Conservation (phyloP, 2,888 invertebrate species). For the Tyria jacobaeae region DNA sequence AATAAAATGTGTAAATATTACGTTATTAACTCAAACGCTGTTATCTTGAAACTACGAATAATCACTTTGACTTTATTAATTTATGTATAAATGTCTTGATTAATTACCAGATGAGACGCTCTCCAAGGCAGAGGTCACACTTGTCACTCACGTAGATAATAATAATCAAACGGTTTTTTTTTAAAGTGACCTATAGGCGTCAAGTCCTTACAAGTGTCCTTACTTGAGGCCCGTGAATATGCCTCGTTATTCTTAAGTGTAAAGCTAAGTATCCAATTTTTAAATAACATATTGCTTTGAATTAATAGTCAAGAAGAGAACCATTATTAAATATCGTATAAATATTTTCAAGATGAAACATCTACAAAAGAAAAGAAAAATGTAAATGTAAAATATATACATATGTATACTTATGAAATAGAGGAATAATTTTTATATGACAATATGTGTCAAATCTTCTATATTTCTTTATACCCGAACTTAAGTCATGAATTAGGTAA, state of each 20-base stretch:
- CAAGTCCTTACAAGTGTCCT: neutral
- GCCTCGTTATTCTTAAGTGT: neutral
- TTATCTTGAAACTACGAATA: no score
- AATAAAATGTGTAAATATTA: no score
- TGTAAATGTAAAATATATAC: no score
- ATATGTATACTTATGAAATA: no score
- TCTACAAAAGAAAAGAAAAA: no score
- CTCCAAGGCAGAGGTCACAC: neutral
- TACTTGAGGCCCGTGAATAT: neutral
- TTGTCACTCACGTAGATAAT: conserved; percentile 7
- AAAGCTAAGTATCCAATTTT: neutral
- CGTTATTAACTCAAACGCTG: no score
- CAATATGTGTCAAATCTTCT: no score
- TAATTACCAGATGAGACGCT: neutral
- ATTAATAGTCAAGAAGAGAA: neutral
- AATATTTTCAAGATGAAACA: neutral
- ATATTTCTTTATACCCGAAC: no score
- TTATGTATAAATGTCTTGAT: no score
- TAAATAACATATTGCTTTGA: neutral
- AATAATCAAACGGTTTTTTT: neutral
- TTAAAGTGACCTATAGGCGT: neutral
- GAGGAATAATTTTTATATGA: no score
- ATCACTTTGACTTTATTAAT: no score
- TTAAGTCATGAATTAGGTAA: no score
- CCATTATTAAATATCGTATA: neutral